These are phyloP conservation scores for Hemichromis elongatus DNA, from an alignment of 2,113 vertebrate genomes.

Conservation along the genomic window DNA sequence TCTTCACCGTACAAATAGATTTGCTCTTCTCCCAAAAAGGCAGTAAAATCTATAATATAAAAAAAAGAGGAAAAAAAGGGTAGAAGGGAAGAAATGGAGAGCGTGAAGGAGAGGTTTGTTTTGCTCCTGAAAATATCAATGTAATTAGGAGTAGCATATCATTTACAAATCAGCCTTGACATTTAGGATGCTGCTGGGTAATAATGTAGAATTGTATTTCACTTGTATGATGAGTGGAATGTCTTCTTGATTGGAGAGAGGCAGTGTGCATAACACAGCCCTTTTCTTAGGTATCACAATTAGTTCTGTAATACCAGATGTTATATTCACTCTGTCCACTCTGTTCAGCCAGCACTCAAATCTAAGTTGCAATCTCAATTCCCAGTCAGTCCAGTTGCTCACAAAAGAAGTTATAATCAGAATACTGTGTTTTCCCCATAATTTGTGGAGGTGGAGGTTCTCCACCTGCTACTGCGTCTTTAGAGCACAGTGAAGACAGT, in stretches of 20 bases:
- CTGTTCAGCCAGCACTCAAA: neutral
- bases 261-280: neutral
- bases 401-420: neutral
- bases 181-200: slow-evolving; percentile 57
- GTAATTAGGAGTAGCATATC: slow-evolving; percentile 60
- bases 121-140: slow-evolving; percentile 60
- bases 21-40: neutral
- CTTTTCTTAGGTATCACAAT: slow-evolving; percentile 47
- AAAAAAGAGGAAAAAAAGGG: neutral
- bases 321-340: slow-evolving; percentile 4
- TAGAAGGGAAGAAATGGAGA: neutral
- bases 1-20: neutral
- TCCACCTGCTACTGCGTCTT: neutral
- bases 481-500: neutral
- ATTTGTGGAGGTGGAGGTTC: neutral
- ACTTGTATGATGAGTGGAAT: slow-evolving; percentile 37
- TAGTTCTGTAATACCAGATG: slow-evolving; percentile 37
- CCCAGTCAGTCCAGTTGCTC: neutral
- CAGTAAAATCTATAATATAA: neutral
- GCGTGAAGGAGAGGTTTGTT: slow-evolving; percentile 36
- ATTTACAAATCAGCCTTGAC: slow-evolving; percentile 68
- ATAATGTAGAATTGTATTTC: slow-evolving; percentile 50
- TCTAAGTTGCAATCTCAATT: neutral
- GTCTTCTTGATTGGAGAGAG: slow-evolving; percentile 42
- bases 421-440: neutral